Evolutionary conservation across 2,113 vertebrate species (phyloP), one percentile per base, ranked within the genome.

Genomic region (Engraulis encrasicolus): DNA sequence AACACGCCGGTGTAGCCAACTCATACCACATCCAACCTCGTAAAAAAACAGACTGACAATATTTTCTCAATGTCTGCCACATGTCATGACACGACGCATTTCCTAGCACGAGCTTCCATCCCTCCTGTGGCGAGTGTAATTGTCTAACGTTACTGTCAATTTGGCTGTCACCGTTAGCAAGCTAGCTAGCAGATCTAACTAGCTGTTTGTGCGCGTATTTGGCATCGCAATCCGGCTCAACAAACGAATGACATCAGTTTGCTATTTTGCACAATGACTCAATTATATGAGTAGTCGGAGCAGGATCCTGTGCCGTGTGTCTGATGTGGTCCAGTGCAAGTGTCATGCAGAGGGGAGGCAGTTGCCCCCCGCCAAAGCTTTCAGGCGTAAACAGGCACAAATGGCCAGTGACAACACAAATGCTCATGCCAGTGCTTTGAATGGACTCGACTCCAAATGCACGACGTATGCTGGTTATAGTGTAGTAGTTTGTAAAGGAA

Each of bases 121-220:
- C 31, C 27, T 74, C 66, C 9, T 74, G 66, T 34, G 31, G 14
- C 12, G 31, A 74, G 5, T 74, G 11, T 27, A 66, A 14, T 31
- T n/a, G 23, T 34, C 61, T 34, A 45, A 45, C 40, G 40, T 45
- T 45, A 14, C 61, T 74, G 66, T 34, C 66, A 74, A 36, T 34
- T 74, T 36, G 11, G 66, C 14, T 34, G 15, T 74, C 27, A 74
- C 66, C 31, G 66, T 74, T 74, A 74, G 66, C 66, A 34, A 74
- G 27, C 66, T 74, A 17, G 66, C 66, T 74, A 74, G 66, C 66
- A 34, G 66, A 74, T 74, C 66, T 74, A 74, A 74, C 66, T 74
- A 74, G 66, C 66, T 34, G 66, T 74, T 74, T 74, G 54, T 58
- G 20, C 23, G 40, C 40, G 54, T 58, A 58, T 58, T n/a, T 14